Evolutionary conservation across 2,797 vertebrate species (phyloP), one percentile per base, ranked within the genome.

Genomic region (Phrynocephalus guinanensis): DNA sequence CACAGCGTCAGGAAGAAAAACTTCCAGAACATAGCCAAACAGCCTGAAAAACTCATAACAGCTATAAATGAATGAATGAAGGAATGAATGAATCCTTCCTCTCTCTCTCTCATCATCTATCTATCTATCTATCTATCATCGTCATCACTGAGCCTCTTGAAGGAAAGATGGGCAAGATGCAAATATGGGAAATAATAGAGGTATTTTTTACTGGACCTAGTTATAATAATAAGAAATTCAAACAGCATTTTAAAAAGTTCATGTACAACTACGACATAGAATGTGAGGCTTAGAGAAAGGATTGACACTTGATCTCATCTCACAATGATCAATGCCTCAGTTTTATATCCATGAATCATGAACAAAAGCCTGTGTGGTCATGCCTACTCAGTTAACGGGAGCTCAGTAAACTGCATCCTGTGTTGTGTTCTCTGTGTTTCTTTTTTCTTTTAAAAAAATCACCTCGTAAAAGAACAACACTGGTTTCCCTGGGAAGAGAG

Each of bases 271-370:
- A 66, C n/a, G 13, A 44, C 26, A 70, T 33, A 79, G 44, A 63
- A 38, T 44, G 68, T 13, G 20, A 71, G n/a, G 72, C 5, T 24
- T 22, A 79, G 38, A 48, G 30, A 22, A 79, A 73, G 28, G 20
- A 66, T 24, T 84, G 68, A 84, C 44, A 72, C 26, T 33, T 79
- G 26, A 56, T 56, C 52, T 56, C 52, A 84, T 73, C 15, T 50
- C 24, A 13, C 30, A 9, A 33, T 73, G 60, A 80, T 5, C 72
- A 33, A 26, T 79, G 81, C 52, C 77, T 79, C 52, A 66, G 63
- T 70, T 88, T 78, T 22, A 22, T 80, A n/a, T 68, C 50, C n/a
- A 48, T 67, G 56, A 77, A 85, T 77, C 15, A 85, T 22, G 30
- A 70, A 80, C 48, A 68, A 79, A 30, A 1, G 26, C 6, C 30